These are phyloP conservation scores for Agrilus cyanescens DNA, from an alignment of 2,888 invertebrate species.

Conservation along the genomic window DNA sequence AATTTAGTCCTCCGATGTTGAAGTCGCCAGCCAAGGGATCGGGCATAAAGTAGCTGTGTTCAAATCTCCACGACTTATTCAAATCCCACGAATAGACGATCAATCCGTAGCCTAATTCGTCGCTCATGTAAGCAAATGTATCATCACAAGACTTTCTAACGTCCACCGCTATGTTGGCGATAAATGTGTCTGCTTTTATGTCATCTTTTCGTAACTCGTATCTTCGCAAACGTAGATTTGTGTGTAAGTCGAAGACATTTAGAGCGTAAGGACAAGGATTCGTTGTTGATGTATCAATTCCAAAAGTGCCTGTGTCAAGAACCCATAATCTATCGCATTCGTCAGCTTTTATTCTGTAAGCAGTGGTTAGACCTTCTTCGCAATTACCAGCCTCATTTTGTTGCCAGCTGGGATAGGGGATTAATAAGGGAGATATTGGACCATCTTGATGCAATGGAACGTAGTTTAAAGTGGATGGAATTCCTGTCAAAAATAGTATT, in stretches of 20 bases:
- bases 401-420: constrained; percentile 66
- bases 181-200: constrained; percentile 65
- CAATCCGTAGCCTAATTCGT: constrained; percentile 71
- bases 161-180: constrained; percentile 78
- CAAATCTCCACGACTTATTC: constrained; percentile 69
- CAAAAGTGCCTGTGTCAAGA: constrained; percentile 70
- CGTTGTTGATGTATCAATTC: constrained; percentile 61
- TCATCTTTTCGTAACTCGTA: constrained; percentile 61
- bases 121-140: constrained; percentile 67
- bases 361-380: constrained; percentile 60
- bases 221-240: constrained; percentile 53
- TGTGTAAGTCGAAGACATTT: constrained; percentile 64
- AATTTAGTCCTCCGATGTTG: constrained; percentile 67
- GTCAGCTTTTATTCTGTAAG: constrained; percentile 69
- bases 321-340: constrained; percentile 73
- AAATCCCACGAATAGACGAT: constrained; percentile 67
- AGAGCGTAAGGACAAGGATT: constrained; percentile 71
- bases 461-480: constrained; percentile 72
- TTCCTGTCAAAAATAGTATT: constrained; percentile 41
- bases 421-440: constrained; percentile 59
- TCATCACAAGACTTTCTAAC: constrained; percentile 63
- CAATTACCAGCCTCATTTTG: constrained; percentile 68
- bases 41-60: constrained; percentile 68
- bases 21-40: constrained; percentile 70
- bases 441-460: constrained; percentile 54